Conservation (phyloP, 2,797 vertebrate genomes). For the Chanos chanos region DNA sequence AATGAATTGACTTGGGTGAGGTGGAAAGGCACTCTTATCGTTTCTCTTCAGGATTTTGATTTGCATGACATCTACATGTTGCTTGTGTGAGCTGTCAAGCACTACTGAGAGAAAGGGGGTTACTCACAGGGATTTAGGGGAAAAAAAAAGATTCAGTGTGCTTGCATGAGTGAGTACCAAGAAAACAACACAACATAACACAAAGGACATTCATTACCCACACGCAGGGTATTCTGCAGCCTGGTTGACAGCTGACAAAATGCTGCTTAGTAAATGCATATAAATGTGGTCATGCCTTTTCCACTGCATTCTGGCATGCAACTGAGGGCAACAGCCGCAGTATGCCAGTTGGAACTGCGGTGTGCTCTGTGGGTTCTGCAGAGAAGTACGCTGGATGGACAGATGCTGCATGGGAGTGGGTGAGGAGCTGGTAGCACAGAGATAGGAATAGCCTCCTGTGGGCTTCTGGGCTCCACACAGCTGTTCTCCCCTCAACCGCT, state of each 20-base stretch:
- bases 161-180: neutral
- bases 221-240: neutral
- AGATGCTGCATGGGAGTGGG: slow-evolving; percentile 33
- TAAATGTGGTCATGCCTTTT: slow-evolving; percentile 18
- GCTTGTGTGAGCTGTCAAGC: slow-evolving; percentile 8
- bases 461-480: neutral
- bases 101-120: slow-evolving; percentile 7
- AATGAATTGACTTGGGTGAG: no score
- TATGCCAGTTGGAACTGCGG: no score
- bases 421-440: neutral
- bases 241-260: slow-evolving; percentile 1
- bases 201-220: neutral
- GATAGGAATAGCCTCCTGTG: neutral
- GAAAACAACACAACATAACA: slow-evolving; percentile 14
- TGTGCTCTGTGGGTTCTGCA: neutral
- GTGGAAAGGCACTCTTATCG: slow-evolving; percentile 9
- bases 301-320: neutral
- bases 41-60: slow-evolving; percentile 18
- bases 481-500: slow-evolving; percentile 4
- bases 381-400: slow-evolving; percentile 1
- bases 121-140: slow-evolving; percentile 5
- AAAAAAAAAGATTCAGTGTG: neutral
- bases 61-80: slow-evolving; percentile 36
- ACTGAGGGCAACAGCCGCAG: neutral
- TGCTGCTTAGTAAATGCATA: neutral